Percentiles rank a stretch among this genome's conserved stretches.
Conservation (phyloP, 2,113 vertebrate genomes). For the Pipa parva region DNA sequence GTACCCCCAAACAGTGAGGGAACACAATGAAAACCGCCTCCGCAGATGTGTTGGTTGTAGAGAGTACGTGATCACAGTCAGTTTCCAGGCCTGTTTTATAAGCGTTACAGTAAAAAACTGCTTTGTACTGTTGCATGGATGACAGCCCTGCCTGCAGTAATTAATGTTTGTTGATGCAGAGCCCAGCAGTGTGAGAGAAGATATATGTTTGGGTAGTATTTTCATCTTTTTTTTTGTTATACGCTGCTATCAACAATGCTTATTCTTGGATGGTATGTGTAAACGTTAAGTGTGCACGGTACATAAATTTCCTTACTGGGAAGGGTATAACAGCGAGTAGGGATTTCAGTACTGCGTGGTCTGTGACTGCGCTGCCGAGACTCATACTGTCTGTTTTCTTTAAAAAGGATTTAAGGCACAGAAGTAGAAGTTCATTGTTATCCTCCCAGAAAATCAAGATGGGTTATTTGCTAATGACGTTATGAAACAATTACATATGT, state of each 20-base stretch:
- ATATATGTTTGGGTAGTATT: conserved; percentile 8
- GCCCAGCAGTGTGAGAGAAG: conserved; percentile 26
- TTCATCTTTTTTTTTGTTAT: conserved; percentile 7
- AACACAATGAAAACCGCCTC: conserved; percentile 48
- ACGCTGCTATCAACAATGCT: background rate
- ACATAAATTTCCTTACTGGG: conserved; percentile 11
- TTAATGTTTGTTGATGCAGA: conserved; percentile 42
- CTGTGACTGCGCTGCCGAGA: too few species aligned
- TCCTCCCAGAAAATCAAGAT: too few species aligned
- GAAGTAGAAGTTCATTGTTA: too few species aligned
- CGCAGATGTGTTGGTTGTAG: conserved; percentile 45
- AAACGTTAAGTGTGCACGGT: conserved; percentile 8
- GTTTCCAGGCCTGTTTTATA: conserved; percentile 48
- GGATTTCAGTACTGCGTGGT: background rate
- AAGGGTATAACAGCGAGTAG: background rate
- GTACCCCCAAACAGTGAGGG: too few species aligned
- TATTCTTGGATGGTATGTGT: conserved; percentile 17
- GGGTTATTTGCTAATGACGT: too few species aligned
- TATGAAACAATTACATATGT: too few species aligned
- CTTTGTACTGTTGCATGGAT: conserved; percentile 52
- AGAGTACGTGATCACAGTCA: conserved; percentile 43
- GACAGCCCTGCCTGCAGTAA: conserved; percentile 22
- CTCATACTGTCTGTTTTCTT: too few species aligned
- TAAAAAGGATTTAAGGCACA: too few species aligned
- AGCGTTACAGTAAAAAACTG: conserved; percentile 42